Percentiles rank a stretch among this genome's conserved stretches.
These are phyloP conservation scores for Bungarus multicinctus DNA, from an alignment of 2,113 vertebrate species.

Conservation along the genomic window DNA sequence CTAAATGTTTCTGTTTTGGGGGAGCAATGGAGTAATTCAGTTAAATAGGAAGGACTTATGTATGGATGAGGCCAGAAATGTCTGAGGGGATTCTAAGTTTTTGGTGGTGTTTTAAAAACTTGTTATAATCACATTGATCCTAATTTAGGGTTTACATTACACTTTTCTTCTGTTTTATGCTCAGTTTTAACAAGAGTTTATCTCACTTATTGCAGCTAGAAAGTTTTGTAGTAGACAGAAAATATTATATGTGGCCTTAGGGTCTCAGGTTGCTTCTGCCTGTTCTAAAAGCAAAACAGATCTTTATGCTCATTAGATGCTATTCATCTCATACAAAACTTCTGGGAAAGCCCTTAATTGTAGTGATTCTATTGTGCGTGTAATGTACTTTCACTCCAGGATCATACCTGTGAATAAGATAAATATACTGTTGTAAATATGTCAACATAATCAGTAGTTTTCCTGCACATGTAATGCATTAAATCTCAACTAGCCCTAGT, in stretches of 20 bases:
- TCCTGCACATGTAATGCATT: not conserved
- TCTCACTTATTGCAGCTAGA: not conserved
- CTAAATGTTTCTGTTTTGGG: not conserved
- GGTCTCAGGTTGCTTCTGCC: not conserved
- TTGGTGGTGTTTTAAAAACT: not conserved
- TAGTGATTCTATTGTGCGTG: not conserved
- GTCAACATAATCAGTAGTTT: not conserved
- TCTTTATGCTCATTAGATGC: not conserved
- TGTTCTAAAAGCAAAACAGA: not conserved
- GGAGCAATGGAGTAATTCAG: not conserved
- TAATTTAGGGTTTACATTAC: not conserved
- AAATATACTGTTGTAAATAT: not conserved
- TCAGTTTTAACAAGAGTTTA: not conserved
- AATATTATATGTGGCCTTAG: not conserved
- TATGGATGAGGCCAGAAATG: not conserved
- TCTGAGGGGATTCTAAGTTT: not conserved
- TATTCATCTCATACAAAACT: not conserved
- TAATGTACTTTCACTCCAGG: not conserved
- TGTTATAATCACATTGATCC: not conserved
- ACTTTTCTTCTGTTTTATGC: not conserved
- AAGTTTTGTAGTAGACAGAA: not conserved
- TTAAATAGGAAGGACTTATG: not conserved
- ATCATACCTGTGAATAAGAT: not conserved
- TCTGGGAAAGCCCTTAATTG: not conserved
- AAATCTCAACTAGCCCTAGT: not conserved